phyloP scores from a whole-genome alignment of 2,113 vertebrate genomes.

The Epinephelus moara region DNA sequence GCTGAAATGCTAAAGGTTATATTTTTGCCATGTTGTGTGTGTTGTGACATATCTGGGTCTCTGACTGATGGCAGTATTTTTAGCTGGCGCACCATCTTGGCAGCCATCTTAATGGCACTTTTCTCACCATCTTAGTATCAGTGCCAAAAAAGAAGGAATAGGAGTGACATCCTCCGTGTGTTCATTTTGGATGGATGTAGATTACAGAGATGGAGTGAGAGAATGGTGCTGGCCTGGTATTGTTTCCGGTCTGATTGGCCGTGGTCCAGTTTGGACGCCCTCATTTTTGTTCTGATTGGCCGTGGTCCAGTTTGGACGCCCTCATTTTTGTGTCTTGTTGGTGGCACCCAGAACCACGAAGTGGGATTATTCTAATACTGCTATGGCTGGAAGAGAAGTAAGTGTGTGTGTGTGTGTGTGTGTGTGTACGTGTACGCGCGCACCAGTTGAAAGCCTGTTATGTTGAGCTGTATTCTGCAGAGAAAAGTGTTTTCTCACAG shows the following conservation, averaged over 20 bases:
- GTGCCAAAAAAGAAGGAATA: constrained; percentile 40
- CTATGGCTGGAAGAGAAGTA: not conserved
- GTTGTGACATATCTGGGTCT: constrained; percentile 75
- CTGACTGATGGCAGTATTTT: constrained; percentile 72
- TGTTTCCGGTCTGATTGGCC: constrained; percentile 32
- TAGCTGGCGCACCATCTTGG: constrained; percentile 66
- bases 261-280: not conserved
- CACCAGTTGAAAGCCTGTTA: constrained; percentile 40
- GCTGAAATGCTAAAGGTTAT: constrained; percentile 49
- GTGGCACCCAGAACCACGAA: constrained; percentile 48
- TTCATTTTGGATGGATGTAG: constrained; percentile 39
- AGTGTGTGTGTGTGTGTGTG: not conserved
- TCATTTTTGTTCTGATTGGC: constrained; percentile 29
- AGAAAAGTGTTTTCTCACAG: constrained; percentile 62
- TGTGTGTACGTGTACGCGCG: not conserved
- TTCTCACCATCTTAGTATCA: constrained; percentile 67
- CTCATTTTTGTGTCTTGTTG: constrained; percentile 22
- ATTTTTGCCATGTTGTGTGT: constrained; percentile 58
- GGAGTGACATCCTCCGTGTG: constrained; percentile 27
- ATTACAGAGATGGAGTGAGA: constrained; percentile 14
- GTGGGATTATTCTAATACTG: constrained; percentile 40
- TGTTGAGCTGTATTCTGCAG: constrained; percentile 43
- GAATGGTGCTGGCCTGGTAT: not conserved
- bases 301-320: not conserved
- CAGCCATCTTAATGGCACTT: constrained; percentile 76